Base-by-base conservation (phyloP, 2,797 vertebrate genomes). In the Xiphorhynchus erythropygius region DNA sequence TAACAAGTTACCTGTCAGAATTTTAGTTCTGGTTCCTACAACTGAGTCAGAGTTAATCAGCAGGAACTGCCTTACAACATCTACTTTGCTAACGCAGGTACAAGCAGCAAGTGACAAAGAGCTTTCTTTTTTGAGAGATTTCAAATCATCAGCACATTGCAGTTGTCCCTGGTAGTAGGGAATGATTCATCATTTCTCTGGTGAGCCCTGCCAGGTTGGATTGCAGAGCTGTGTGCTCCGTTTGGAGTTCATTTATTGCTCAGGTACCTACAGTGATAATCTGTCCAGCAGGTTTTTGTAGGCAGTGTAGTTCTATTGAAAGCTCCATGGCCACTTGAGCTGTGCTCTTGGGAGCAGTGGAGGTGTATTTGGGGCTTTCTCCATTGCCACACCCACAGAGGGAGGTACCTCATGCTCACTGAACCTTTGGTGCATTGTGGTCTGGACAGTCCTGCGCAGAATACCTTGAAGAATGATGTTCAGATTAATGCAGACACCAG, bases 341-440 rank as follows among this genome's bases (percentile, higher is more conserved):
- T 53, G 11, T 76, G 19, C 37, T 84, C 14, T 7, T 68, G 53
- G 74, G 53, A 68, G 73, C 33, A 64, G 12, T 3, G 1, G 19
- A 42, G 19, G 5, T 37, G 19, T 73, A 4, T 32, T 27, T 71
- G 68, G 41, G 10, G 6, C 11, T 56, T 22, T 65, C 23, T 41
- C 27, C 27, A 1, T 23, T 59, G 5, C 44, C 42, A 0, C 5
- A 9, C 4, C 8, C 33, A 28, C 6, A 9, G 27, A 35, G 39
- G 13, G 12, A 62, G 22, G 13, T 59, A 12, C n/a, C 39, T 90
- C 37, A 17, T 67, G 16, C 24, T 25, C 1, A 1, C 57, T 33
- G 27, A 78, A 18, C 33, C 47, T 44, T 73, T 13, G 17, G 12
- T 42, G 30, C 3, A 1, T 11, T 53, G 24, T 30, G 18, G 81